phyloP scores from a whole-genome alignment of 2,797 vertebrate species.

The Myotis vivesi region DNA sequence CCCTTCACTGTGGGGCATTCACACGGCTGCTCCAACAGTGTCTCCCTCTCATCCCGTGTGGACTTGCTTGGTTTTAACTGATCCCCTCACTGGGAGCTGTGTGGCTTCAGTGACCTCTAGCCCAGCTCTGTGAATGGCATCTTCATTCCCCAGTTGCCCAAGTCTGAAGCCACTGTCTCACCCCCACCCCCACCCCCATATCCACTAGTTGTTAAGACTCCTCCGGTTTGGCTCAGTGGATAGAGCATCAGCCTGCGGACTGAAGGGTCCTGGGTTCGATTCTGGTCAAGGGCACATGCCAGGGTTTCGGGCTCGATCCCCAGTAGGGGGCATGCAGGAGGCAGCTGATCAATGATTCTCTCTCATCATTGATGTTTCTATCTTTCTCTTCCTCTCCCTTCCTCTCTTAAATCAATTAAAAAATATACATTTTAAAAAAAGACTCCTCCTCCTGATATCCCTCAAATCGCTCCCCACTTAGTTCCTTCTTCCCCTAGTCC shows the following conservation, averaged over 20 bases:
- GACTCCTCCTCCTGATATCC: not conserved
- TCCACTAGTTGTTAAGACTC: not conserved
- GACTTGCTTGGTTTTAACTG: not conserved
- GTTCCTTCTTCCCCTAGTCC: not conserved
- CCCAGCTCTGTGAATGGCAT: not conserved
- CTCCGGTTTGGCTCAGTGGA: too few species aligned
- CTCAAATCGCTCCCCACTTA: not conserved
- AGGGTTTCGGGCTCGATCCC: too few species aligned
- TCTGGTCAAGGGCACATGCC: too few species aligned
- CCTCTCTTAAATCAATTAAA: too few species aligned
- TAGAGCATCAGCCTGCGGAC: too few species aligned
- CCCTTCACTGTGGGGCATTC: not conserved
- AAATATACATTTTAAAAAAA: too few species aligned
- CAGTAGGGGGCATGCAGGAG: too few species aligned
- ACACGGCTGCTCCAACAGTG: fast-evolving
- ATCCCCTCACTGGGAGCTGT: not conserved
- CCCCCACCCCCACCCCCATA: not conserved
- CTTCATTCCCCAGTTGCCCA: not conserved
- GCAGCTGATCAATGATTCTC: too few species aligned
- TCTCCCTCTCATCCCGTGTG: not conserved
- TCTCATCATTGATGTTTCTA: too few species aligned
- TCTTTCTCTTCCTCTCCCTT: too few species aligned
- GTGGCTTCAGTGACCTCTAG: not conserved
- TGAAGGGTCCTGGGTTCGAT: too few species aligned
- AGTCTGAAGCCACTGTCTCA: not conserved